Evolutionary conservation across 2,113 vertebrate species (phyloP).

Genomic region (Corapipo altera): DNA sequence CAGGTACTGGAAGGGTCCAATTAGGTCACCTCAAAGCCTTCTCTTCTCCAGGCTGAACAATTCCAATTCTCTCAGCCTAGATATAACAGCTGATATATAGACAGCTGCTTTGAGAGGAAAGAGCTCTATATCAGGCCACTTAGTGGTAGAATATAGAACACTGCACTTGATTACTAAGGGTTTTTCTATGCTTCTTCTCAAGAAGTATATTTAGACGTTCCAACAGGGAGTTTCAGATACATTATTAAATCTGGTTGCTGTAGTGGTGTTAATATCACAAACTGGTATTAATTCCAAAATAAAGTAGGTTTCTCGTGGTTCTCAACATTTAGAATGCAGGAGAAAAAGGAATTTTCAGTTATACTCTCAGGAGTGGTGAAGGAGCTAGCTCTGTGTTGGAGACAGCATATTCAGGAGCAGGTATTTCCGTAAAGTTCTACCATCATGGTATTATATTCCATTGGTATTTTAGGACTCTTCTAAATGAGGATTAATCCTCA

Average conservation of each 20-base stretch:
- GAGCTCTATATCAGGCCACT: fast-evolving
- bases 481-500: neutral
- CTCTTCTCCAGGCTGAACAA: neutral
- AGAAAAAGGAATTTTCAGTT: neutral
- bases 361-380: neutral
- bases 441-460: neutral
- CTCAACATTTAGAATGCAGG: neutral
- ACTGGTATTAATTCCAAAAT: neutral
- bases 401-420: neutral
- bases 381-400: neutral
- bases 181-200: neutral
- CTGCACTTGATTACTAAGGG: neutral
- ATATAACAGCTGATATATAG: fast-evolving
- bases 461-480: neutral
- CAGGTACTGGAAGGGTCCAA: neutral
- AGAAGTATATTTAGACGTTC: neutral
- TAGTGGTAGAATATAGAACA: too few species aligned
- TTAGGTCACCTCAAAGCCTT: neutral
- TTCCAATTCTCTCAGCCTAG: neutral
- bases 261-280: neutral
- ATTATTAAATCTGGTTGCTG: neutral
- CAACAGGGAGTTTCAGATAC: neutral
- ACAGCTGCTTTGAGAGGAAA: neutral
- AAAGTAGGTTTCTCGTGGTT: neutral
- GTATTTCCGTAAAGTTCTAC: neutral